Percentiles rank a stretch among this genome's conserved stretches.
These are phyloP conservation scores for Ruditapes philippinarum DNA, from an alignment of 1,140 invertebrate species.

Conservation along the genomic window DNA sequence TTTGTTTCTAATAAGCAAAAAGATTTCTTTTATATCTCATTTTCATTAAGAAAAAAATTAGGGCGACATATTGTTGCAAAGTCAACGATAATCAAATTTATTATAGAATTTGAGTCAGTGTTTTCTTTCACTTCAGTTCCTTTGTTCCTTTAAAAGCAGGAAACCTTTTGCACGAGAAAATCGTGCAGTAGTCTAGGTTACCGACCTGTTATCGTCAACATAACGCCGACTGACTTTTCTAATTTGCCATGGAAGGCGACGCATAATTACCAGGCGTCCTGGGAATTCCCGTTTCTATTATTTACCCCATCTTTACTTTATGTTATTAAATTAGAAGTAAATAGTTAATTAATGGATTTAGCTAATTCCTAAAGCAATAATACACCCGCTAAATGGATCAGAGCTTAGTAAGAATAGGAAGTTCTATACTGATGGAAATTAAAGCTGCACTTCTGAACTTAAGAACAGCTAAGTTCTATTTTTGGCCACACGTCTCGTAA, in stretches of 20 bases:
- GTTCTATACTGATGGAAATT: constrained; percentile 12
- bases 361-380: constrained; percentile 64
- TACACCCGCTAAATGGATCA: constrained; percentile 44
- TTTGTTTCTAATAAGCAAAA: too few species aligned
- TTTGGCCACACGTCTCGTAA: too few species aligned
- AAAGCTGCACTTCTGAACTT: too few species aligned
- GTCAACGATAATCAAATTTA: too few species aligned
- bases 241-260: constrained; percentile 16
- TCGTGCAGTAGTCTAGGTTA: constrained; percentile 24
- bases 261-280: constrained; percentile 43
- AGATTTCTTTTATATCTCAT: too few species aligned
- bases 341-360: constrained; percentile 75
- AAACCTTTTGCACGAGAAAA: neutral
- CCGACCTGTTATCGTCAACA: constrained; percentile 10
- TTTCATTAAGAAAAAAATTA: too few species aligned
- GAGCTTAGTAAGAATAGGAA: neutral
- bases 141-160: neutral
- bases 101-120: neutral
- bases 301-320: constrained; percentile 52
- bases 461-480: too few species aligned
- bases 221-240: constrained; percentile 23
- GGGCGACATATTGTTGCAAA: too few species aligned
- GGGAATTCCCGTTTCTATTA: constrained; percentile 58
- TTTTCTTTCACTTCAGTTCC: neutral
- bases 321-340: constrained; percentile 73